phyloP scores from a whole-genome alignment of 2,888 invertebrate species.

The Sisyra terminalis region DNA sequence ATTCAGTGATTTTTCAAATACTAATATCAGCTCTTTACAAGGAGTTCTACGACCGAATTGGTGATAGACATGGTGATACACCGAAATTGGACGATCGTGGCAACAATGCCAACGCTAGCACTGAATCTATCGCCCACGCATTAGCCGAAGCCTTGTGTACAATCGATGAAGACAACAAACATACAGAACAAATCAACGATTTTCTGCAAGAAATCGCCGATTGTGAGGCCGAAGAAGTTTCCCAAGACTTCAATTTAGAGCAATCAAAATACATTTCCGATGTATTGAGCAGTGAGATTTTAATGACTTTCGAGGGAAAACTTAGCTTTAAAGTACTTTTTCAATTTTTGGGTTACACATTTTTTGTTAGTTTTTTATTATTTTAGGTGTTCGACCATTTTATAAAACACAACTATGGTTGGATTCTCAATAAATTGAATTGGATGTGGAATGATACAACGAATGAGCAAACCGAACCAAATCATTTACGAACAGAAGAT shows the following conservation, averaged over 20 bases:
- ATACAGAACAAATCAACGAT: conserved; percentile 53
- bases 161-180: conserved; percentile 64
- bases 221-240: conserved; percentile 18
- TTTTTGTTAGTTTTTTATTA: conserved; percentile 14
- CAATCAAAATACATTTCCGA: conserved; percentile 31
- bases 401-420: conserved; percentile 47
- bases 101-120: conserved; percentile 9
- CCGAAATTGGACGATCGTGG: background rate
- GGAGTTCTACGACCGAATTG: conserved; percentile 31
- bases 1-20: conserved; percentile 55
- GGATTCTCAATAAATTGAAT: conserved; percentile 41
- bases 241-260: conserved; percentile 27
- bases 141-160: conserved; percentile 64
- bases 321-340: conserved; percentile 30
- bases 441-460: conserved; percentile 22
- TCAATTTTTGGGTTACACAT: conserved; percentile 1
- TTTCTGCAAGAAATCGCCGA: conserved; percentile 35
- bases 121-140: conserved; percentile 41
- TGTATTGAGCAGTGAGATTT: conserved; percentile 42
- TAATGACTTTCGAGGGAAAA: conserved; percentile 41
- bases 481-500: conserved; percentile 19
- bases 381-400: conserved; percentile 60
- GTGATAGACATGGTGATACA: conserved; percentile 5
- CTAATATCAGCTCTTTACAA: conserved; percentile 52
- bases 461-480: conserved; percentile 22